Percentiles rank a stretch among this genome's conserved stretches.
These are phyloP conservation scores for Caenorhabditis plicata DNA, from an alignment of 2,888 invertebrate species.

Conservation along the genomic window DNA sequence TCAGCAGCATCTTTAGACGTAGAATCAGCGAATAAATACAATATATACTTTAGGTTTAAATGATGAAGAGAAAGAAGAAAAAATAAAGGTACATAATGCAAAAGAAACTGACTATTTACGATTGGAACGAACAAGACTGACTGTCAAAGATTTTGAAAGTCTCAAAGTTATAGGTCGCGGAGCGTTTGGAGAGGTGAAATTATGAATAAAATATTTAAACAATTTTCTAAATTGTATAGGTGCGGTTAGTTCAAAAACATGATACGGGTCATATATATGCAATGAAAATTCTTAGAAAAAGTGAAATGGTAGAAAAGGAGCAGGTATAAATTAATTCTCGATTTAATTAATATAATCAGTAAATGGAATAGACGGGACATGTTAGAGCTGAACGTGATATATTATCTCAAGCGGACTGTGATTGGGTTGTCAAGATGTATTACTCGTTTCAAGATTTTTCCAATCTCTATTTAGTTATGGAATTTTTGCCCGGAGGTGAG, in stretches of 20 bases:
- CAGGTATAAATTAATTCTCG: constrained; percentile 75
- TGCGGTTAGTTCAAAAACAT: constrained; percentile 96
- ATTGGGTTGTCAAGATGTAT: constrained; percentile 99
- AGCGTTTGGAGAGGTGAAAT: constrained; percentile 71
- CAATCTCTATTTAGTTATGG: constrained; percentile 99
- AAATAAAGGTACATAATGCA: constrained; percentile 89
- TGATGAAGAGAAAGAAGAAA: constrained; percentile 77
- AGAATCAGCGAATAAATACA: not conserved
- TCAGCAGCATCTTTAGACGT: not conserved
- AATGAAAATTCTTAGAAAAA: constrained; percentile 98
- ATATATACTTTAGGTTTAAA: constrained; percentile 31
- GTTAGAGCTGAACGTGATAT: constrained; percentile 91
- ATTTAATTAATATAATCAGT: too few relatives aligned
- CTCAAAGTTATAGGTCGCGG: constrained; percentile 77
- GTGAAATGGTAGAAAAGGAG: constrained; percentile 98
- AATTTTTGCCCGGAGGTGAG: constrained; percentile 92
- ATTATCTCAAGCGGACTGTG: constrained; percentile 96
- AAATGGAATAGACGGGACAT: constrained; percentile 54
- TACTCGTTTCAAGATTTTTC: constrained; percentile 98
- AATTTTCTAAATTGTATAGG: constrained; percentile 69
- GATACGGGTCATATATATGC: constrained; percentile 99
- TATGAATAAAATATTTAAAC: not conserved
- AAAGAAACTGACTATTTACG: constrained; percentile 98
- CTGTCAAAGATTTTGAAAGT: constrained; percentile 96
- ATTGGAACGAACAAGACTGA: constrained; percentile 76